Conservation (phyloP, 2,888 invertebrate genomes). For the Cephus runcator region DNA sequence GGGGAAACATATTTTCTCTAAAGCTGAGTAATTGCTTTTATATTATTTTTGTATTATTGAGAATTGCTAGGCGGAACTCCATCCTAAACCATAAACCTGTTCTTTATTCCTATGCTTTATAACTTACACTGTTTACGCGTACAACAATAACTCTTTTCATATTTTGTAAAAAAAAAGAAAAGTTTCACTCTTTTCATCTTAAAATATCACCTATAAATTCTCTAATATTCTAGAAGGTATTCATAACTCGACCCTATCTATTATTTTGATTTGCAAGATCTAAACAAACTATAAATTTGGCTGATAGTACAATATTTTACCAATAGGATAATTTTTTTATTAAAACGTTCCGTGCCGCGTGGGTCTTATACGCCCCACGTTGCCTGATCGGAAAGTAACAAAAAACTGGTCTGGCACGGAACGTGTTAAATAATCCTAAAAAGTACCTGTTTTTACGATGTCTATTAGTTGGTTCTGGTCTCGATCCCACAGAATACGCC, state of each 20-base stretch:
- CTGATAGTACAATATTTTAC: not conserved
- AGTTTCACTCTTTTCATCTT: not conserved
- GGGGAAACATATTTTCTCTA: too few relatives aligned
- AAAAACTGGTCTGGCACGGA: too few relatives aligned
- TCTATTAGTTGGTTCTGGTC: slow-evolving; percentile 74
- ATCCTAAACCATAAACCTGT: too few relatives aligned
- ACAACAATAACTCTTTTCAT: not conserved
- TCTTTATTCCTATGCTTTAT: not conserved
- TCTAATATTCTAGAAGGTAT: too few relatives aligned
- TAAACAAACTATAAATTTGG: not conserved
- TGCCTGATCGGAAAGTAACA: too few relatives aligned
- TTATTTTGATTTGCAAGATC: not conserved
- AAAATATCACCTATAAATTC: not conserved
- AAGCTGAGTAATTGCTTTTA: too few relatives aligned
- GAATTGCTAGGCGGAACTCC: too few relatives aligned
- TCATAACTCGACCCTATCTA: too few relatives aligned
- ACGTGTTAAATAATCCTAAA: not conserved
- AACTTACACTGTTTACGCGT: not conserved
- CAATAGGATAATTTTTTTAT: not conserved
- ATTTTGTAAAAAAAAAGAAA: not conserved
- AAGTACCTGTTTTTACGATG: slow-evolving; percentile 62
- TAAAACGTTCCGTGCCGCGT: too few relatives aligned
- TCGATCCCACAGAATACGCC: slow-evolving; percentile 88
- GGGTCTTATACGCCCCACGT: too few relatives aligned
- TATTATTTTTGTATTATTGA: too few relatives aligned